These are phyloP conservation scores for Nyctibius grandis DNA, from an alignment of 2,797 vertebrate species.

Conservation along the genomic window DNA sequence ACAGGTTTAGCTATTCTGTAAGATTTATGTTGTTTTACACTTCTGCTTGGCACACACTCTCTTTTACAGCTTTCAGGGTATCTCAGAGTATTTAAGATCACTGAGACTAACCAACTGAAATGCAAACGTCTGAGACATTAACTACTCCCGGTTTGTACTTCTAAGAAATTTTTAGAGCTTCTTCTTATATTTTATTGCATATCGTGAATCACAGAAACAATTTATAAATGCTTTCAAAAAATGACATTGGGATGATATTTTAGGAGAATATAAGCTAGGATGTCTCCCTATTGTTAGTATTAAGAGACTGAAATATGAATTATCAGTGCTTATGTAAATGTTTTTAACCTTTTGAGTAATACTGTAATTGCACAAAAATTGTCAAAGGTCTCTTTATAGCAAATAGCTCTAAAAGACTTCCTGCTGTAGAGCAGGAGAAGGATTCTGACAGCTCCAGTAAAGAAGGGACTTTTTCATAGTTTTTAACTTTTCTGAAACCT, in stretches of 20 bases:
- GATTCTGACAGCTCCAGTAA: not conserved
- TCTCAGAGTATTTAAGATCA: not conserved
- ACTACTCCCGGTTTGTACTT: not conserved
- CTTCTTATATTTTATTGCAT: not conserved
- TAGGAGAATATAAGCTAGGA: not conserved
- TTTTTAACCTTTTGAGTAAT: not conserved
- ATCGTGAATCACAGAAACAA: not conserved
- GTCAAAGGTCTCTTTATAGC: not conserved
- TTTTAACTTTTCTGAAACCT: not conserved
- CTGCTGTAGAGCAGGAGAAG: not conserved
- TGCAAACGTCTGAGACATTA: not conserved
- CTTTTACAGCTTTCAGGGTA: not conserved
- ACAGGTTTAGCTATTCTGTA: not conserved
- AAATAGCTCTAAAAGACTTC: not conserved
- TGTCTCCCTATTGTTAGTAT: not conserved
- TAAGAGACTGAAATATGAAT: not conserved
- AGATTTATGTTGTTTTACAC: not conserved
- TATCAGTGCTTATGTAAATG: not conserved
- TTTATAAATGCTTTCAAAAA: not conserved
- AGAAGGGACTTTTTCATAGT: not conserved
- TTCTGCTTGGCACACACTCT: fast-evolving
- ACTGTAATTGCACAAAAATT: not conserved
- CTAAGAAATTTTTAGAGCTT: not conserved
- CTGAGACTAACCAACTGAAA: not conserved
- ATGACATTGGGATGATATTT: not conserved